Evolutionary conservation across 2,113 vertebrate species (phyloP), one percentile per base, ranked within the genome.

Genomic region (Tretioscincus oriximinensis): DNA sequence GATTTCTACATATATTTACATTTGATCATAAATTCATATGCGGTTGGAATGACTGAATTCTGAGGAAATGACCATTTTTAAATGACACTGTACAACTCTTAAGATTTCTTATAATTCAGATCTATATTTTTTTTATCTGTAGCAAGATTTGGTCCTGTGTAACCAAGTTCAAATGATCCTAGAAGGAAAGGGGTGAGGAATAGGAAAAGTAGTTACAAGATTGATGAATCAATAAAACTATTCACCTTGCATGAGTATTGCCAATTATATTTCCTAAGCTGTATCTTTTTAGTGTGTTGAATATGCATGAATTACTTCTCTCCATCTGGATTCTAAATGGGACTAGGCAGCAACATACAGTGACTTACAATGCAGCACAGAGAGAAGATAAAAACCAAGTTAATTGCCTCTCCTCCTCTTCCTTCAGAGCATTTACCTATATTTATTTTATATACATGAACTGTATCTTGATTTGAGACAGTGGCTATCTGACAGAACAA

Each of bases 211-310:
- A 29, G n/a, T 49, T 20, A 65, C 22, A 31, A 54, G 41, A n/a
- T 2, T 77, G 28, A 21, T n/a, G 26, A 51, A 74, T 45, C 58
- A 84, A 18, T 47, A 60, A 54, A 61, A n/a, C 49, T 45, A 75
- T 29, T 75, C 65, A 63, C 47, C n/a, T 75, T 28, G 41, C 29
- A 49, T 51, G 26, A 24, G 18, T 14, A 47, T 70, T 64, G 24
- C 24, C 61, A 58, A 64, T 29, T 64, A 26, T 35, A 67, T 35
- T 41, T 68, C 80, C 77, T 77, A 84, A 73, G 35, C 74, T 87
- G 58, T 63, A 26, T 29, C 11, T 22, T 69, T 45, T 75, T 71
- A 63, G 61, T 71, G 24, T 71, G 26, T 63, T 80, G 58, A 45
- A 63, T 29, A 82, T 82, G 41, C n/a, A 49, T 60, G 24, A 10